Evolutionary conservation across 1,140 invertebrate species (phyloP).

Genomic region (Caenorhabditis remanei): DNA sequence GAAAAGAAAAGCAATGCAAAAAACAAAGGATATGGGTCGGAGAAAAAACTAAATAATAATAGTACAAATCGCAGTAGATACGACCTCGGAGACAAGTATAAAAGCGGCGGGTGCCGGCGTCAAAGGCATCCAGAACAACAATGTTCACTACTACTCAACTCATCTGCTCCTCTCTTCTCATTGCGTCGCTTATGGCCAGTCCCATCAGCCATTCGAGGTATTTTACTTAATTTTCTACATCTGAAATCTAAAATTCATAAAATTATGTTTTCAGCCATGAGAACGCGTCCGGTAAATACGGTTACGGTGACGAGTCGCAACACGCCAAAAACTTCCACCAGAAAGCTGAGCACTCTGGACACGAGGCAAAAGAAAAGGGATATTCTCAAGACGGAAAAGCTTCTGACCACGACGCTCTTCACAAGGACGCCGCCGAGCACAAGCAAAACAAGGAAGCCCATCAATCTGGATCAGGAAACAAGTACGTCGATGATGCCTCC

Average conservation of each 20-base stretch:
- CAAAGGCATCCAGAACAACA: conserved; percentile 48
- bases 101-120: conserved; percentile 28
- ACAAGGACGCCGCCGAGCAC: conserved; percentile 49
- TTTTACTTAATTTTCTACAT: background rate
- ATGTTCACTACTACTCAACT: conserved; percentile 41
- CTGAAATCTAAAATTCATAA: background rate
- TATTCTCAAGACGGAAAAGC: conserved; percentile 26
- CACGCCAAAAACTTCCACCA: conserved; percentile 42
- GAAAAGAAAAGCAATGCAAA: conserved; percentile 41
- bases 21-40: conserved; percentile 52
- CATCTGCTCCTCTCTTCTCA: conserved; percentile 50
- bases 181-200: conserved; percentile 16
- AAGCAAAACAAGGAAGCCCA: conserved; percentile 48
- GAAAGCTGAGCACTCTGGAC: conserved; percentile 17
- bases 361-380: conserved; percentile 34
- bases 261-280: conserved; percentile 19
- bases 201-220: conserved; percentile 37
- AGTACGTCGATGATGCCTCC: conserved; percentile 34
- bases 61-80: conserved; percentile 56
- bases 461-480: conserved; percentile 42
- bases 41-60: conserved; percentile 55
- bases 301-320: conserved; percentile 38
- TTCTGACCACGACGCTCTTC: conserved; percentile 33
- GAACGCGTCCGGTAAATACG: conserved; percentile 41
- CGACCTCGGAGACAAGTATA: conserved; percentile 47